phyloP scores from a whole-genome alignment of 2,888 invertebrate species.

The Drosophila nr. medialis region DNA sequence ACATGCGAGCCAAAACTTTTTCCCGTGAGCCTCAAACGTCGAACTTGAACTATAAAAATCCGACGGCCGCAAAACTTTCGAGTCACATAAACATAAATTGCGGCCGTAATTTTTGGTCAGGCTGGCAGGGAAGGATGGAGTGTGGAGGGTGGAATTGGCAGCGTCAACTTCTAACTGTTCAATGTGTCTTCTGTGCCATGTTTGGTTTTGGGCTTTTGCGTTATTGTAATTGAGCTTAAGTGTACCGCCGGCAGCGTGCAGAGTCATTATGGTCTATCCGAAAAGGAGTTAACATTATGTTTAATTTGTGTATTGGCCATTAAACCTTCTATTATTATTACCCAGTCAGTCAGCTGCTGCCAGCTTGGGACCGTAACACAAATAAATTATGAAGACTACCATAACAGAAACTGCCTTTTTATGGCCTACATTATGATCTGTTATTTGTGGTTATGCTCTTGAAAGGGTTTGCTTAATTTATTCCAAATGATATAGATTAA shows the following conservation, averaged over 20 bases:
- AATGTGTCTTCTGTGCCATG: constrained; percentile 29
- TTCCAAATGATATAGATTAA: neutral
- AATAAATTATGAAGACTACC: constrained; percentile 38
- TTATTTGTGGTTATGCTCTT: constrained; percentile 12
- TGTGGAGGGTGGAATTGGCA: neutral
- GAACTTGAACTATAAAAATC: constrained; percentile 77
- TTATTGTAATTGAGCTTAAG: constrained; percentile 63
- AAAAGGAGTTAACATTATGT: constrained; percentile 66
- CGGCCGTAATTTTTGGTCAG: constrained; percentile 75
- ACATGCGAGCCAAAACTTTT: constrained; percentile 53
- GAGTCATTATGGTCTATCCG: constrained; percentile 33
- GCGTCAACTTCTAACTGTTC: constrained; percentile 30
- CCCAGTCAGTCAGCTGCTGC: constrained; percentile 2
- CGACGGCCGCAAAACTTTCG: constrained; percentile 62
- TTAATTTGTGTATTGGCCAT: constrained; percentile 72
- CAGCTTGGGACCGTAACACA: constrained; percentile 18
- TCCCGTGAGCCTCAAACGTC: constrained; percentile 49
- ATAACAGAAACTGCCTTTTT: constrained; percentile 36
- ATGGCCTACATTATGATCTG: constrained; percentile 34
- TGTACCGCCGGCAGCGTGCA: constrained; percentile 18
- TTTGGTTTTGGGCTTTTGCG: constrained; percentile 33
- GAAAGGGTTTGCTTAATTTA: neutral
- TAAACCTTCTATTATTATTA: constrained; percentile 44
- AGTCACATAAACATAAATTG: constrained; percentile 81
- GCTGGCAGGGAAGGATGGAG: constrained; percentile 8